These are phyloP conservation scores for Temnopleurus reevesii DNA, from an alignment of 53 echinoderm and acorn worm genomes.

Conservation along the genomic window DNA sequence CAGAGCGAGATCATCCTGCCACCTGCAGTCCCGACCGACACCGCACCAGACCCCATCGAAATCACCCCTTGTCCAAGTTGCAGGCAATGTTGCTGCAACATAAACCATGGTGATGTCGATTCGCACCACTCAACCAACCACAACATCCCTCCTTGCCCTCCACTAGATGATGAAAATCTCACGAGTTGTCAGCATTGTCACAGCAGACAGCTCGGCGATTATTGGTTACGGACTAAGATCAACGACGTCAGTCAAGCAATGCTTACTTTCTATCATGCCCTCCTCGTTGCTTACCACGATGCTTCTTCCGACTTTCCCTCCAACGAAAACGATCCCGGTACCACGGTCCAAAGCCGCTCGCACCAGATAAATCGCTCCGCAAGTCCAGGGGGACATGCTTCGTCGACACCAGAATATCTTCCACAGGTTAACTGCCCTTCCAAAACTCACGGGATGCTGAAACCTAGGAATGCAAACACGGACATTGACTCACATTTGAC, in stretches of 20 bases:
- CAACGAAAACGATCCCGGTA: neutral
- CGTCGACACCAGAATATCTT: neutral
- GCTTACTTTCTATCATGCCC: constrained; percentile 76
- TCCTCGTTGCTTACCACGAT: constrained; percentile 72
- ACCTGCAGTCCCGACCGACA: neutral
- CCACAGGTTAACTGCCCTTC: neutral
- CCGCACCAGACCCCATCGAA: neutral
- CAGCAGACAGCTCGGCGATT: neutral
- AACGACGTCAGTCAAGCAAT: constrained; percentile 55
- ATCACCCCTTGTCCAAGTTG: constrained; percentile 12
- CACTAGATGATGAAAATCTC: neutral
- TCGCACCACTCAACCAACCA: neutral
- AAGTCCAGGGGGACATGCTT: neutral
- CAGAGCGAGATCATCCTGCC: constrained; percentile 64
- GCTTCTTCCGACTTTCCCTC: neutral
- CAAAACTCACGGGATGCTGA: neutral
- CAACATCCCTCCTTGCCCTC: neutral
- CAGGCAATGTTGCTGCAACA: constrained; percentile 5
- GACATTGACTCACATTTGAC: neutral
- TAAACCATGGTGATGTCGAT: neutral
- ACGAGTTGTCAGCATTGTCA: neutral
- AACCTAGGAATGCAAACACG: neutral
- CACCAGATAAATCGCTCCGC: constrained; percentile 11
- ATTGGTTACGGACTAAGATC: constrained; percentile 31
- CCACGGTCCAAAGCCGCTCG: neutral